Evolutionary conservation across 2,113 vertebrate species (phyloP), one percentile per base, ranked within the genome.

Genomic region (Myrmophylax atrothorax): DNA sequence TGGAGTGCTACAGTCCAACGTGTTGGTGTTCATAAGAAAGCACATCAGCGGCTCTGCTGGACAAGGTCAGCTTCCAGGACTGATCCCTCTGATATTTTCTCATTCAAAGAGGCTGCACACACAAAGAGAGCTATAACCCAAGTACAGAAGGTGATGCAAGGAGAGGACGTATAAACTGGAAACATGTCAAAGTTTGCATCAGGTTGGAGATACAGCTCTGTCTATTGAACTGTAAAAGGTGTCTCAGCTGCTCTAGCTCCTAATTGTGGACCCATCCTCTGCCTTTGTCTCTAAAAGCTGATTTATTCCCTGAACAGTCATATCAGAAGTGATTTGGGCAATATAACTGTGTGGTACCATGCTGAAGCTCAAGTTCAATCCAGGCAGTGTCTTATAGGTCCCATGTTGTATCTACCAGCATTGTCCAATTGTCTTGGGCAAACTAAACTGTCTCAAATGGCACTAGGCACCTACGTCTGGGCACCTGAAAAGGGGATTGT

Each of bases 131-230:
- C 15, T 50, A 24, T 12, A 78, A 84, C 4, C 35, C 38, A 78
- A 42, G 29, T 6, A 10, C 19, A 56, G 49, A 75, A 82, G 52
- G 19, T 69, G 68, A 68, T 33, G 20, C 46, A 37, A 73, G 13
- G 33, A 72, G 3, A 75, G 12, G 23, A 72, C 0, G 0, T 18
- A 38, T 3, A 24, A 50, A 55, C 5, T 53, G 12, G 42, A 86
- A 73, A 66, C 23, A 68, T 68, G 56, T 24, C n/a, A 56, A 8
- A 23, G 13, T 69, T 85, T 68, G 22, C 35, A 77, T 84, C 37
- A 46, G 19, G 23, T 5, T 73, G 16, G 19, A 83, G 63, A 75
- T 33, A 62, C 22, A 88, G 37, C 10, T 87, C 18, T 64, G 20
- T 24, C 24, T 53, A 14, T 40, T 49, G 25, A 40, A 49, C 33